Evolutionary conservation across 2,797 vertebrate genomes (phyloP), one percentile per base, ranked within the genome.

Genomic region (Cossypha dichroa): DNA sequence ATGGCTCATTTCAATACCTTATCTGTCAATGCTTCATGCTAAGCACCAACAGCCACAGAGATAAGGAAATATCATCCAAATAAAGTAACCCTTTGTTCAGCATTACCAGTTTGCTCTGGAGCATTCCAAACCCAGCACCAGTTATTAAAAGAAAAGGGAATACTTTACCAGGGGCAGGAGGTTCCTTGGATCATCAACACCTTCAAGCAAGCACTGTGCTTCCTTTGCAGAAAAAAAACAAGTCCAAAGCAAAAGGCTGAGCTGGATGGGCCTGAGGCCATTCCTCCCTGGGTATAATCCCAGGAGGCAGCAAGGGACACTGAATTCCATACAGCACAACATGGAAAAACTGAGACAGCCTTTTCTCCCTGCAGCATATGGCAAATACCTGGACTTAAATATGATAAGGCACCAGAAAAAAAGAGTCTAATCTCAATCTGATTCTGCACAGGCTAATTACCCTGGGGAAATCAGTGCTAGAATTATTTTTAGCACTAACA

Each of bases 401-500:
- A 60, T 77, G 36, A 31, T 54, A 75, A 77, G 5, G 54, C 85
- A 55, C 62, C 54, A 91, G 76, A 46, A 95, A 34, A 76, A 64
- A 93, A 38, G 63, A 58, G 16, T 45, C 79, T 92, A 64, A 95
- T 90, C 85, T 94, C 79, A 58, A 33, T 72, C 88, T 92, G 73
- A 84, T 40, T 83, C 82, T 92, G 66, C 76, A 84, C 43, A 18
- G 21, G 33, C 43, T 91, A 95, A 95, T 95, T 78, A 94, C 93
- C 73, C 85, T 4, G 4, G 92, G 95, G 96, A 97, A 95, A 96
- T 88, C 82, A 95, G 91, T 2, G 38, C 15, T 13, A 58, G 68
- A 81, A 72, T 81, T 95, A 95, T 94, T 88, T 93, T 96, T 91
- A 90, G 76, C 25, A 33, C 55, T 54, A 86, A 52, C 51, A 81